A percentile compares a stretch with the other conserved stretches of the same genome.
Conservation (phyloP, 2,797 vertebrate species). For the Molossus molossus region DNA sequence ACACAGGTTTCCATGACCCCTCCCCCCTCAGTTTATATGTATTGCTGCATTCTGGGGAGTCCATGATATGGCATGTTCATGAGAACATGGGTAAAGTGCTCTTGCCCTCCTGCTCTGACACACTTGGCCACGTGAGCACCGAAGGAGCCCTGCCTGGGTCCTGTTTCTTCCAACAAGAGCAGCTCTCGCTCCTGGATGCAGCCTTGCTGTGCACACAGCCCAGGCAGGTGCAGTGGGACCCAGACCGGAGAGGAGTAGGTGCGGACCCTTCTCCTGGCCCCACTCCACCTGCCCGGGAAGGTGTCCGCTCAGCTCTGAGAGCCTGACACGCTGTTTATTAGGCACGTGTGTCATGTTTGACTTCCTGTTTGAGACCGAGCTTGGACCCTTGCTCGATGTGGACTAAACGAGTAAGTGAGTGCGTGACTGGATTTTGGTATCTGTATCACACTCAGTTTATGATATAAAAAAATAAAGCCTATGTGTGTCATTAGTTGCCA, state of each 20-base stretch:
- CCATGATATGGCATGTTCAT: rapidly evolving
- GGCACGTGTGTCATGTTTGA: background rate
- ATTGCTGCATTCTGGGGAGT: background rate
- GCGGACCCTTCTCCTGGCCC: background rate
- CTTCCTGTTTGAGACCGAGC: background rate
- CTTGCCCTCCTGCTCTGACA: background rate
- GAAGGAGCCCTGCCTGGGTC: background rate
- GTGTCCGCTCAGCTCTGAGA: background rate
- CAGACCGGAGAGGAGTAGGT: background rate
- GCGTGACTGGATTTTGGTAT: constrained; percentile 12
- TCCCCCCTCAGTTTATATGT: too few species aligned
- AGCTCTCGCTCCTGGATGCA: background rate
- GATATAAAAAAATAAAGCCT: background rate
- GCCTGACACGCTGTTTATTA: background rate
- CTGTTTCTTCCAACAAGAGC: background rate
- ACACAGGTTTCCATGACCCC: too few species aligned
- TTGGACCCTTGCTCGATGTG: constrained; percentile 5
- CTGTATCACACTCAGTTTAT: background rate
- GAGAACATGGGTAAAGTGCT: background rate
- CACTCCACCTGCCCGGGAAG: background rate
- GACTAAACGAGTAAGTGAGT: background rate
- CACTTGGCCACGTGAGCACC: background rate
- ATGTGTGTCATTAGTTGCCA: background rate
- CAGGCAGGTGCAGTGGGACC: too few species aligned
- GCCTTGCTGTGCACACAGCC: background rate